Conservation (phyloP, 2,888 invertebrate genomes). For the Camponotus fellah region DNA sequence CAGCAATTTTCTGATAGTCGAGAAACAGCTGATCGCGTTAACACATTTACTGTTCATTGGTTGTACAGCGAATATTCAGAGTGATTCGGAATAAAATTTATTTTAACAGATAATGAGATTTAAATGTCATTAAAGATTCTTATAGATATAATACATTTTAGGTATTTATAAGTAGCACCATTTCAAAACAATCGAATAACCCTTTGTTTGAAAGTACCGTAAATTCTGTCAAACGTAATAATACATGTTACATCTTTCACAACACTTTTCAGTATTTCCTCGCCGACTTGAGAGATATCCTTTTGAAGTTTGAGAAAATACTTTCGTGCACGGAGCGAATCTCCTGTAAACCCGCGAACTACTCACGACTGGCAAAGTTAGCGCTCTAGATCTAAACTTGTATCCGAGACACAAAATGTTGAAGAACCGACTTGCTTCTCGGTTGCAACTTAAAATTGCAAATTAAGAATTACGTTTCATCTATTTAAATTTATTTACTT, state of each 20-base stretch:
- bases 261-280: slow-evolving; percentile 38
- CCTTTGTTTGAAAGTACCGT: not conserved
- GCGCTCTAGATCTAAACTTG: slow-evolving; percentile 27
- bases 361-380: slow-evolving; percentile 39
- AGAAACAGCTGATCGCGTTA: slow-evolving; percentile 10
- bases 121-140: not conserved
- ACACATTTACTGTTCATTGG: not conserved
- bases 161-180: not conserved
- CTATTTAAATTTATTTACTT: not conserved
- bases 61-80: not conserved
- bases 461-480: slow-evolving; percentile 24
- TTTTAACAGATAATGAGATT: not conserved
- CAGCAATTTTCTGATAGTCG: not conserved
- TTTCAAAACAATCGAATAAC: not conserved
- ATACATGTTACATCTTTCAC: slow-evolving; percentile 39
- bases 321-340: slow-evolving; percentile 17
- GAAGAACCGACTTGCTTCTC: slow-evolving; percentile 10
- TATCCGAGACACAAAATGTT: slow-evolving; percentile 1
- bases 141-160: not conserved
- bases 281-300: slow-evolving; percentile 26
- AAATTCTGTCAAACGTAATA: slow-evolving; percentile 28
- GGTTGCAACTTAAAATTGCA: slow-evolving; percentile 28
- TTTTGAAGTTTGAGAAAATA: slow-evolving; percentile 43
- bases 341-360: slow-evolving; percentile 35
- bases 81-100: not conserved